phyloP scores from a whole-genome alignment of 1,140 invertebrate genomes.

The Neodiprion virginianus region DNA sequence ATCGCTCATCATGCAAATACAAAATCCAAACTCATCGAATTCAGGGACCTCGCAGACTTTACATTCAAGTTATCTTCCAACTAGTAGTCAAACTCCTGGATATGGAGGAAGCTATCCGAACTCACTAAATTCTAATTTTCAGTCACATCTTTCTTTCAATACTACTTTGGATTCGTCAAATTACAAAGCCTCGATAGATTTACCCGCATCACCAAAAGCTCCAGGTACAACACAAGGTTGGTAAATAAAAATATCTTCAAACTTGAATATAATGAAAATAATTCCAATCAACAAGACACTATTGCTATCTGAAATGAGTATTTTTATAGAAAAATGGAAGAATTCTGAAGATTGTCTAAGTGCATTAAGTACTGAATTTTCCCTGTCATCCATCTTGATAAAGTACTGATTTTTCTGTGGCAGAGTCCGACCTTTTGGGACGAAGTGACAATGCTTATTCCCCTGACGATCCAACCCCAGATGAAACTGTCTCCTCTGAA shows the following conservation, averaged over 20 bases:
- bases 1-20: background rate
- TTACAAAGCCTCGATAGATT: background rate
- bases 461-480: background rate
- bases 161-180: background rate
- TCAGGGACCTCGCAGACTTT: no score
- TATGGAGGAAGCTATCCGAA: background rate
- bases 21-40: background rate
- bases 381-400: no score
- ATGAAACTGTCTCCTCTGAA: background rate
- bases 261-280: no score
- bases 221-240: background rate
- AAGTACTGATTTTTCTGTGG: no score
- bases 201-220: background rate
- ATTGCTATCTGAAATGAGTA: no score
- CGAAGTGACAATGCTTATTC: background rate
- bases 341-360: no score
- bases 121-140: background rate
- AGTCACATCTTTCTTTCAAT: background rate
- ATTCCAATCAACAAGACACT: no score
- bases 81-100: background rate
- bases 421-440: background rate
- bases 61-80: no score
- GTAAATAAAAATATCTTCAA: background rate
- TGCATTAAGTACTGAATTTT: no score
- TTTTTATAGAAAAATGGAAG: no score